A percentile compares a stretch with the other conserved stretches of the same genome.
Evolutionary conservation across 1,140 invertebrate species (phyloP).

Genomic region (Cotesia chilonis): DNA sequence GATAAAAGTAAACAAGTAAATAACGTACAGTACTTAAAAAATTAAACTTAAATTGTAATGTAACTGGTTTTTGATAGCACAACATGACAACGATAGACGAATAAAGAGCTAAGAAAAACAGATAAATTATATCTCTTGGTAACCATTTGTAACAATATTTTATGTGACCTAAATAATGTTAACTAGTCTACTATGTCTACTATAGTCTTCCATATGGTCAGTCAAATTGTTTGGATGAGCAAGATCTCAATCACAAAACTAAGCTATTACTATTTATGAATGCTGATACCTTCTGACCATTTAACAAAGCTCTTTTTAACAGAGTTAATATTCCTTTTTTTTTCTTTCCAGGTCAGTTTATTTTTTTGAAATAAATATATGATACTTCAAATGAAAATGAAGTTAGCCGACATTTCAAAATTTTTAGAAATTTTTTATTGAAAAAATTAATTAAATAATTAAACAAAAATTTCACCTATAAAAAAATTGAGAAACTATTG

Average conservation of each 20-base stretch:
- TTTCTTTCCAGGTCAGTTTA: neutral
- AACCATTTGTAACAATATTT: conserved; percentile 10
- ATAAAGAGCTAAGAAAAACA: neutral
- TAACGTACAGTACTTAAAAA: neutral
- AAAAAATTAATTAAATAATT: no score
- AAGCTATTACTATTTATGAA: no score
- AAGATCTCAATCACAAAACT: conserved; percentile 9
- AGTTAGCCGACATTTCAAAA: no score
- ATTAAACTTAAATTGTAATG: neutral
- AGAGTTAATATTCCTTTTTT: no score
- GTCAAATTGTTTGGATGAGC: conserved; percentile 17
- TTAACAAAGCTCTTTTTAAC: neutral
- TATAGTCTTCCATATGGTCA: conserved; percentile 26
- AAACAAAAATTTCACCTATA: no score
- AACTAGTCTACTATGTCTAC: conserved; percentile 28
- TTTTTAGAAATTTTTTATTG: no score
- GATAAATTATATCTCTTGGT: conserved; percentile 2
- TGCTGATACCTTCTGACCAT: no score
- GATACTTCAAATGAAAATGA: no score
- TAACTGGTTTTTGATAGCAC: neutral
- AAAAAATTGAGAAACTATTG: no score
- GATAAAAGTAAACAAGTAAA: neutral
- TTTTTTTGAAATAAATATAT: neutral
- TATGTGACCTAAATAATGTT: conserved; percentile 49
- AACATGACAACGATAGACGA: neutral